phyloP scores from a whole-genome alignment of 2,888 invertebrate species.

The Argyra leucocephala region DNA sequence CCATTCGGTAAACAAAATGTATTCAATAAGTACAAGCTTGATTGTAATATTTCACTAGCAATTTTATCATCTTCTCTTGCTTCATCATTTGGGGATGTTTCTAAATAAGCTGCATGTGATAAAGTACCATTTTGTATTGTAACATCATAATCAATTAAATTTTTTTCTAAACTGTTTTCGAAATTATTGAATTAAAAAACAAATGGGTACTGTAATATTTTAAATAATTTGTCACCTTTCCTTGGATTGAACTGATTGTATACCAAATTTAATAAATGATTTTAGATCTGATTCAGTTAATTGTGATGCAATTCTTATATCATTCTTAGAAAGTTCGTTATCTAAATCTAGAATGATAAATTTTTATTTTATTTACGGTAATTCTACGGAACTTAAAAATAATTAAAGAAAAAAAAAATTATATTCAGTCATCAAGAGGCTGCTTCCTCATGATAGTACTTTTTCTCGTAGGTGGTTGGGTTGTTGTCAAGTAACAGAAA shows the following conservation, averaged over 20 bases:
- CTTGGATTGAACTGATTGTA: slow-evolving; percentile 26
- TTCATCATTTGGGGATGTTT: slow-evolving; percentile 33
- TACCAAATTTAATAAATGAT: slow-evolving; percentile 25
- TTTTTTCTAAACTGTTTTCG: slow-evolving; percentile 33
- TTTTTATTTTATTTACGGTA: background rate
- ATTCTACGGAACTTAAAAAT: background rate
- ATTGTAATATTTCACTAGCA: slow-evolving; percentile 36
- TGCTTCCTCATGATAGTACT: too few species aligned
- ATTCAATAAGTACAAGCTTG: slow-evolving; percentile 34
- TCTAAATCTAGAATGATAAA: background rate
- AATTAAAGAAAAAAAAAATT: background rate
- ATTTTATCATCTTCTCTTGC: slow-evolving; percentile 32
- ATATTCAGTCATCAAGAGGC: background rate
- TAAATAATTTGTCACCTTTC: background rate
- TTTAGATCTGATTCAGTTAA: slow-evolving; percentile 26
- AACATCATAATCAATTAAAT: slow-evolving; percentile 31
- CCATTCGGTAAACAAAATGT: slow-evolving; percentile 30
- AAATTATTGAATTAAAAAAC: background rate
- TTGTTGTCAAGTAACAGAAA: too few species aligned
- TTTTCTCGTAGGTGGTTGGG: too few species aligned
- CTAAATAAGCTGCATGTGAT: slow-evolving; percentile 37
- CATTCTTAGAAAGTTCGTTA: slow-evolving; percentile 14
- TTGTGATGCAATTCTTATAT: slow-evolving; percentile 20
- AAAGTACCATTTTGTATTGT: slow-evolving; percentile 35
- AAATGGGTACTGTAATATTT: too few species aligned